Conservation (phyloP, 2,888 invertebrate species). For the Suillia variegata region DNA sequence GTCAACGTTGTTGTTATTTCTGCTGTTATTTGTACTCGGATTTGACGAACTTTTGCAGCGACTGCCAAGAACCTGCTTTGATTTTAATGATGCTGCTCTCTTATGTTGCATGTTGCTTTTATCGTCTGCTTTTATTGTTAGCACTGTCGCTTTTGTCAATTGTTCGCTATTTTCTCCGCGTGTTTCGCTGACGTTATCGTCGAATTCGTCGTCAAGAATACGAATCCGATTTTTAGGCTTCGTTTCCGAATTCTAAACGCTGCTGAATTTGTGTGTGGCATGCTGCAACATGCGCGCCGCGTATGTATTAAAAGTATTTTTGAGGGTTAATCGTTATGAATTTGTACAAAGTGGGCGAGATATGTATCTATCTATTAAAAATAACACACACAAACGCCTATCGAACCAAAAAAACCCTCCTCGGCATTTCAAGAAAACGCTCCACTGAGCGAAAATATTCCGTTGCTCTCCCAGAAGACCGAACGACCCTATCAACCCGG, state of each 20-base stretch:
- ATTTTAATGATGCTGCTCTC: neutral
- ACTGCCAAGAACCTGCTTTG: neutral
- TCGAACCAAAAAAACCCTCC: slow-evolving; percentile 3
- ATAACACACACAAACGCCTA: neutral
- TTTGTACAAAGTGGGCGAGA: slow-evolving; percentile 24
- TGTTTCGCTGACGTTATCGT: too few species aligned
- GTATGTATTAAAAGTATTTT: neutral
- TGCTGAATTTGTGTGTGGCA: neutral
- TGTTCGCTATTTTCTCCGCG: too few species aligned
- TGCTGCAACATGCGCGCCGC: neutral
- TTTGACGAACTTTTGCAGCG: neutral
- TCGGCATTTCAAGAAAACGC: neutral
- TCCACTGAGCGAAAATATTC: neutral
- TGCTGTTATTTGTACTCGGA: neutral
- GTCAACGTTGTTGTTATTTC: neutral
- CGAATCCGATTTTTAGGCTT: neutral
- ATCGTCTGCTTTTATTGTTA: neutral
- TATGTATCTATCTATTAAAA: slow-evolving; percentile 27
- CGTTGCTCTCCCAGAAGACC: slow-evolving; percentile 3
- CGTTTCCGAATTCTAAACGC: neutral
- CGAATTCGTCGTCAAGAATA: neutral
- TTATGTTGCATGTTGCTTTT: neutral
- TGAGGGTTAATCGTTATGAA: slow-evolving; percentile 30
- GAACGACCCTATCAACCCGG: slow-evolving; percentile 3
- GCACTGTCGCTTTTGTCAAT: neutral